Evolutionary conservation across 2,113 vertebrate species (phyloP).

Genomic region (Tragelaphus strepsiceros): DNA sequence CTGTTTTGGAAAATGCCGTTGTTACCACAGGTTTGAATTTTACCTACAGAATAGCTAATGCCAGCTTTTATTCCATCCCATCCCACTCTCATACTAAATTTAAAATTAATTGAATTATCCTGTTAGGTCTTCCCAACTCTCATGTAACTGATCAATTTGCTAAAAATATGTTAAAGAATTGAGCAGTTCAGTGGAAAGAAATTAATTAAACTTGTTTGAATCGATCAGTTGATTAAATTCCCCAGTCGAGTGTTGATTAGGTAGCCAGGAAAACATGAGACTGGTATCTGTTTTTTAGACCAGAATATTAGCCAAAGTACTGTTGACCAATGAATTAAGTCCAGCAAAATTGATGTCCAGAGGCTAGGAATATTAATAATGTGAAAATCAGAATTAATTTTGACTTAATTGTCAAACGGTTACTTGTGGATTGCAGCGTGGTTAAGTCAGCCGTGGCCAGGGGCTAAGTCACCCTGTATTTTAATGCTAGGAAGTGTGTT

Average conservation of each 20-base stretch:
- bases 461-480: neutral
- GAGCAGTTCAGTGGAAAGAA: neutral
- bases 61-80: neutral
- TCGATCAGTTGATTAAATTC: constrained; percentile 24
- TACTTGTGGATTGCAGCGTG: neutral
- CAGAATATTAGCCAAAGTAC: neutral
- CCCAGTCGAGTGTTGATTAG: neutral
- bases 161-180: constrained; percentile 28
- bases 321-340: neutral
- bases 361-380: neutral
- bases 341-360: neutral
- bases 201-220: constrained; percentile 43
- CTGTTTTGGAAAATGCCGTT: neutral
- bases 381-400: neutral
- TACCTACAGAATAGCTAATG: neutral
- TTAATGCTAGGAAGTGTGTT: neutral
- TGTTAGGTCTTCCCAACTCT: neutral
- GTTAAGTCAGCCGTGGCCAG: neutral
- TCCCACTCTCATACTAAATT: neutral
- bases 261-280: neutral
- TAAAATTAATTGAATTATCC: constrained; percentile 34
- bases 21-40: neutral
- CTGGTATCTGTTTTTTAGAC: neutral
- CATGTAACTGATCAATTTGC: neutral
- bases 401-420: neutral